Evolutionary conservation across 2,113 vertebrate genomes (phyloP), one percentile per base, ranked within the genome.

Genomic region (Craseonycteris thonglongyai): DNA sequence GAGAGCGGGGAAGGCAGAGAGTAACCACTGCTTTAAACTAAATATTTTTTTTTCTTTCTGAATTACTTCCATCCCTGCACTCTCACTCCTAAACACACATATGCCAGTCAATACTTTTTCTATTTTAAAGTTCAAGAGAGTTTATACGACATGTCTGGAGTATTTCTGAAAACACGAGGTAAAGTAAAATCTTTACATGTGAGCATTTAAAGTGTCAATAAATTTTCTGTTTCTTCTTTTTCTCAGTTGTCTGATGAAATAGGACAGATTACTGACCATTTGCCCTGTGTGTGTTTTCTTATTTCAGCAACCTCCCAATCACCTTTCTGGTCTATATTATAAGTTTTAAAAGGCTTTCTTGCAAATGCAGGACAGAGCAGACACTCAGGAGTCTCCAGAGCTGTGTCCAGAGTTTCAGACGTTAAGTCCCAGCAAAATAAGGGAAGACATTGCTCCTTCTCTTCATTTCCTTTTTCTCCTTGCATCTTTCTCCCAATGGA

Each of bases 141-240:
- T 88, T 95, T 95, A 58, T 93, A 92, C 68, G 26, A 49, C 56
- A 61, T 66, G 40, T 92, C 88, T 92, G 74, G 40, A 89, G 65
- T 93, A 54, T 81, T 92, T 95, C 74, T 89, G 35, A 85, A 93
- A 92, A 65, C 54, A 95, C 3, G 1, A 88, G 40, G 47, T 92
- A 76, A 96, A 92, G 54, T 78, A 54, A 88, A 93, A 84, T 80
- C 54, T 96, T 93, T 91, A 15, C 74, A 56, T 76, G 54, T 93
- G 83, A 96, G 24, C 40, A 45, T 95, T 92, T 89, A 91, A 92
- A 85, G 33, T 45, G 79, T 90, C 59, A 59, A 9, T 74, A 68
- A 61, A 63, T 79, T 85, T 79, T 80, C 49, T 66, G 4, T 59
- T 51, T 65, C 33, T 74, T 49, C 35, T 72, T 56, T 90, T 83